Conservation (phyloP, 2,797 vertebrate genomes). For the Gambelia wislizenii region DNA sequence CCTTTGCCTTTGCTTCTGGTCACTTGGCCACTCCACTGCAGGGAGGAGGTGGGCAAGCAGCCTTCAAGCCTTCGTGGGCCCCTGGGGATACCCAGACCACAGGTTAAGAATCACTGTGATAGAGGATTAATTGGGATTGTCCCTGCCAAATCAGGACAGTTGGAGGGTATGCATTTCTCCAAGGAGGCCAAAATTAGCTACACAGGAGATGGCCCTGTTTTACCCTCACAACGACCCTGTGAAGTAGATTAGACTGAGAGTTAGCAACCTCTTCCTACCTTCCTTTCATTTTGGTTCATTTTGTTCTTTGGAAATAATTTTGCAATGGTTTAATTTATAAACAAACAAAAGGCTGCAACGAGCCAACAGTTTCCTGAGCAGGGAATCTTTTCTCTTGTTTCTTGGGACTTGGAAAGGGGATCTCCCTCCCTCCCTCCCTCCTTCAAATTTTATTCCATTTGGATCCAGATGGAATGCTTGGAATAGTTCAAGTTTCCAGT, state of each 20-base stretch:
- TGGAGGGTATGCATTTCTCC: neutral
- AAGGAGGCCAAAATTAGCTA: no score
- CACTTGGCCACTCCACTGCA: no score
- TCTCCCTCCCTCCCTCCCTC: neutral
- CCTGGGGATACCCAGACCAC: no score
- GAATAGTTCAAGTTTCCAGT: conserved; percentile 32
- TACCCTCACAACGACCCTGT: neutral
- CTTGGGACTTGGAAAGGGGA: neutral
- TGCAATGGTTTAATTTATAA: conserved; percentile 7
- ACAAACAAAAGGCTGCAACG: neutral
- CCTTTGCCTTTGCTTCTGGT: no score
- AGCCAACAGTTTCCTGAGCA: neutral
- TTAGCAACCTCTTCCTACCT: neutral
- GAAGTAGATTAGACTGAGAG: neutral
- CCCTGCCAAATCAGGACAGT: neutral
- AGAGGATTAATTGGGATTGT: no score
- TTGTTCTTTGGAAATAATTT: neutral
- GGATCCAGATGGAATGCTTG: conserved; percentile 15
- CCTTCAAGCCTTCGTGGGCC: no score
- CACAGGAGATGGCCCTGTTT: neutral
- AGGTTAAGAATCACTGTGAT: no score
- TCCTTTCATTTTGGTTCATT: neutral
- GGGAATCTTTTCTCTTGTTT: neutral
- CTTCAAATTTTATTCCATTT: neutral
- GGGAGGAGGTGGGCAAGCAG: no score